These are phyloP conservation scores for Polymixis lichenea DNA, from an alignment of 2,888 invertebrate genomes.

Conservation along the genomic window DNA sequence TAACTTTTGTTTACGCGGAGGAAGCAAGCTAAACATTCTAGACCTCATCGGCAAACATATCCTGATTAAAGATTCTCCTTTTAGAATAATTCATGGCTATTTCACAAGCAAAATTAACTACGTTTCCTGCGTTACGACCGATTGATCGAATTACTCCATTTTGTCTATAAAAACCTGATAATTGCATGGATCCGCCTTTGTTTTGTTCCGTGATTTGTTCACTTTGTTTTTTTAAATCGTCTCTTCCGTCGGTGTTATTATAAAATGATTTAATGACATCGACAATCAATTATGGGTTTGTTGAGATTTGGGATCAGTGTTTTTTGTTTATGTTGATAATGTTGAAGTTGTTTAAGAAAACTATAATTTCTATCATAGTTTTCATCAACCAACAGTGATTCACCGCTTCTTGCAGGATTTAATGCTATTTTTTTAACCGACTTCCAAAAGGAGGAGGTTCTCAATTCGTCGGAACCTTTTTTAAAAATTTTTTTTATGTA, in stretches of 20 bases:
- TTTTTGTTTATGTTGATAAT: conserved; percentile 10
- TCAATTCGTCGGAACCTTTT: too few species aligned
- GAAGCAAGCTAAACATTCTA: conserved; percentile 5
- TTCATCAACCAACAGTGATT: neutral
- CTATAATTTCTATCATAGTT: neutral
- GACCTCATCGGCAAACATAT: conserved; percentile 10
- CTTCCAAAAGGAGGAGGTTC: too few species aligned
- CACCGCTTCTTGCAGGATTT: too few species aligned
- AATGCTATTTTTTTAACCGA: too few species aligned
- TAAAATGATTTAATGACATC: conserved; percentile 8
- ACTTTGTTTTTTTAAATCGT: conserved; percentile 40
- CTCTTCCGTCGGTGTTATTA: conserved; percentile 45
- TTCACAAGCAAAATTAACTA: conserved; percentile 58
- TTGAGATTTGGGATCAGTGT: conserved; percentile 13
- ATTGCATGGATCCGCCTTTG: conserved; percentile 64
- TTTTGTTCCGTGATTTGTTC: conserved; percentile 61
- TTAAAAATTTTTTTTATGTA: too few species aligned
- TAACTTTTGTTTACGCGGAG: neutral
- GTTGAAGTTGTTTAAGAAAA: neutral
- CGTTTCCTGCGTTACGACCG: conserved; percentile 66
- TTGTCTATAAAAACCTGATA: conserved; percentile 65
- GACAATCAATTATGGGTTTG: conserved; percentile 34
- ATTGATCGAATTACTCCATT: conserved; percentile 65
- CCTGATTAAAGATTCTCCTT: conserved; percentile 23
- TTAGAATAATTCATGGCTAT: conserved; percentile 43